Conservation (phyloP, 2,888 invertebrate genomes). For the Leptogaster cylindrica region DNA sequence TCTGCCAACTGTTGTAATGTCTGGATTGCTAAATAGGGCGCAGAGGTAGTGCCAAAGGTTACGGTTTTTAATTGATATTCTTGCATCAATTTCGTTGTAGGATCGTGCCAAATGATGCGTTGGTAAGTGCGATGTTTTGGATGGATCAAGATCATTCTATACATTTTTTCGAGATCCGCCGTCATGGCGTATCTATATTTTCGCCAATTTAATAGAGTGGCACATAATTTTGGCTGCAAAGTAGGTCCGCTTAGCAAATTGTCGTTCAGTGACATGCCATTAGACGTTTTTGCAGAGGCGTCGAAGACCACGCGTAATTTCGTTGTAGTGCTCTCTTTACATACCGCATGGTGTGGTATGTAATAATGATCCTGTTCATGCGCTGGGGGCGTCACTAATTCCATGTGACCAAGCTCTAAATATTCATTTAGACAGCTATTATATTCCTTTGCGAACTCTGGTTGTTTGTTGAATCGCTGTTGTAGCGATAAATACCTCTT, state of each 20-base stretch:
- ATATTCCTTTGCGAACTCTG: too few relatives aligned
- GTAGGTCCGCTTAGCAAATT: not conserved
- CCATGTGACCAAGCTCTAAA: not conserved
- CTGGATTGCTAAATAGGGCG: conserved; percentile 46
- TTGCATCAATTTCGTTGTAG: not conserved
- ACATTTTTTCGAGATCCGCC: conserved; percentile 7
- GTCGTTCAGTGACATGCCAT: not conserved
- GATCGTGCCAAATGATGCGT: conserved; percentile 1
- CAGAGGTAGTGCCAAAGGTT: conserved; percentile 47
- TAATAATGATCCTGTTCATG: not conserved
- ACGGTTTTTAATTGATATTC: conserved; percentile 46
- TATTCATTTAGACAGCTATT: too few relatives aligned
- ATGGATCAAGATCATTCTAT: not conserved
- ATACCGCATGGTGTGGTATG: not conserved
- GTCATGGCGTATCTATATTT: not conserved
- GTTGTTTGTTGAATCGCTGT: too few relatives aligned
- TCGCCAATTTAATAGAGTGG: not conserved
- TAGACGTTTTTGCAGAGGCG: not conserved
- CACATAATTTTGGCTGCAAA: not conserved
- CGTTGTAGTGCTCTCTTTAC: not conserved
- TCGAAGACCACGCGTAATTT: not conserved
- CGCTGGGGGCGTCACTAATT: not conserved
- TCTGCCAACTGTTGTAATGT: conserved; percentile 46
- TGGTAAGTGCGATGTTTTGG: not conserved
- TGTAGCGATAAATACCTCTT: too few relatives aligned